A percentile compares a stretch with the other conserved stretches of the same genome.
phyloP scores from a whole-genome alignment of 1,140 invertebrate genomes.

The Zaprionus ornatus region DNA sequence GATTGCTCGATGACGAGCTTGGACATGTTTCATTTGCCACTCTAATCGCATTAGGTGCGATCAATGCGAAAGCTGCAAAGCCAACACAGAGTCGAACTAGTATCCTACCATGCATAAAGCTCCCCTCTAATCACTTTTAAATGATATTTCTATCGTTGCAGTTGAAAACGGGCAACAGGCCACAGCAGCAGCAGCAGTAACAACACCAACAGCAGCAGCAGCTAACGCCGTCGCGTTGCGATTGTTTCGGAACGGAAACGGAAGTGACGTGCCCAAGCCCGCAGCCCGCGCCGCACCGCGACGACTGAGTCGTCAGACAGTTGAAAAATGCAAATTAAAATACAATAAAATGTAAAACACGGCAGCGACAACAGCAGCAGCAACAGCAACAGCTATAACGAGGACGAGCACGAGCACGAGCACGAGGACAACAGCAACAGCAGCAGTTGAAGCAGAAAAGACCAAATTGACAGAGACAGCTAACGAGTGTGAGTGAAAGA shows the following conservation, averaged over 20 bases:
- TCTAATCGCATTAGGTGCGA: background rate
- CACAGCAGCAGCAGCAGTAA: conserved; percentile 42
- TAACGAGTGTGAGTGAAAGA: background rate
- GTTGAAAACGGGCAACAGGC: conserved; percentile 11
- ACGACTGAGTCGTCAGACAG: conserved; percentile 48
- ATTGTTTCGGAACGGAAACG: conserved; percentile 60
- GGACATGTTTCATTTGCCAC: background rate
- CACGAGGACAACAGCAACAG: background rate
- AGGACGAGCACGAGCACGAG: no score
- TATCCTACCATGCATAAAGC: background rate
- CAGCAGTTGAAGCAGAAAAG: conserved; percentile 16
- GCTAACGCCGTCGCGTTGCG: conserved; percentile 13
- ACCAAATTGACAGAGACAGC: background rate
- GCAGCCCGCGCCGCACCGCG: conserved; percentile 1
- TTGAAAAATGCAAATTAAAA: conserved; percentile 80
- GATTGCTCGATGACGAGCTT: background rate
- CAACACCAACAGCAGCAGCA: conserved; percentile 13
- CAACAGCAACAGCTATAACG: conserved; percentile 5
- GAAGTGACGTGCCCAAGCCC: conserved; percentile 50
- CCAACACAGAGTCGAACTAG: background rate
- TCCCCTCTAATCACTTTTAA: conserved; percentile 14
- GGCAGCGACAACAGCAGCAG: conserved; percentile 11
- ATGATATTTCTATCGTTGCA: conserved; percentile 24
- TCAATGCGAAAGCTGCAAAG: background rate
- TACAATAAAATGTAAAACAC: conserved; percentile 79